These are phyloP conservation scores for Yponomeuta cagnagella DNA, from an alignment of 2,888 invertebrate genomes.

Conservation along the genomic window DNA sequence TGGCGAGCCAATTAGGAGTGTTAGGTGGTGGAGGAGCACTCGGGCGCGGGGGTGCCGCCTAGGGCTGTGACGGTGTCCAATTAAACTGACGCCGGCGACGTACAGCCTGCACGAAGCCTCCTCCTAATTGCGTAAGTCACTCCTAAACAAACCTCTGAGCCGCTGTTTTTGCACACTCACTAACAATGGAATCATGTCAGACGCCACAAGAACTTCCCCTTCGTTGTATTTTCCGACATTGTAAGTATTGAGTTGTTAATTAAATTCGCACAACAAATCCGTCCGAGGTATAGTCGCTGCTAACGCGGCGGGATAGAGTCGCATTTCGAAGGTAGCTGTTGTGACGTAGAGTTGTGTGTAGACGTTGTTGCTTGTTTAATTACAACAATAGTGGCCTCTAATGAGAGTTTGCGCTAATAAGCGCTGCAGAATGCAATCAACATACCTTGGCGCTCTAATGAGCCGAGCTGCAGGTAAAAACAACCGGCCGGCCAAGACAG, in stretches of 20 bases:
- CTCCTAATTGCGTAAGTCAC: slow-evolving; percentile 68
- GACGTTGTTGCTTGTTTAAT: slow-evolving; percentile 70
- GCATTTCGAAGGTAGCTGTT: slow-evolving; percentile 34
- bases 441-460: slow-evolving; percentile 73
- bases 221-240: slow-evolving; percentile 37
- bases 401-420: slow-evolving; percentile 75
- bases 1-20: slow-evolving; percentile 69
- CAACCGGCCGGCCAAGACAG: slow-evolving; percentile 63
- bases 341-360: slow-evolving; percentile 1
- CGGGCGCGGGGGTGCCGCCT: slow-evolving; percentile 30
- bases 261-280: slow-evolving; percentile 65
- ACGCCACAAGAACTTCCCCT: slow-evolving; percentile 61
- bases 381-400: slow-evolving; percentile 75
- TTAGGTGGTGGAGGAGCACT: slow-evolving; percentile 36
- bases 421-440: slow-evolving; percentile 75
- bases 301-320: slow-evolving; percentile 41
- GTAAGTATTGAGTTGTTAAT: slow-evolving; percentile 72
- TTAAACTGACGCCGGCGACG: slow-evolving; percentile 53
- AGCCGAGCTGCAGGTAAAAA: slow-evolving; percentile 72
- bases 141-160: slow-evolving; percentile 58
- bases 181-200: slow-evolving; percentile 71
- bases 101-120: slow-evolving; percentile 40
- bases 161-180: slow-evolving; percentile 56
- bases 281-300: slow-evolving; percentile 28
- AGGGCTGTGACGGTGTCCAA: slow-evolving; percentile 49